Conservation (phyloP, 2,888 invertebrate species). For the Lycaena phlaeas region DNA sequence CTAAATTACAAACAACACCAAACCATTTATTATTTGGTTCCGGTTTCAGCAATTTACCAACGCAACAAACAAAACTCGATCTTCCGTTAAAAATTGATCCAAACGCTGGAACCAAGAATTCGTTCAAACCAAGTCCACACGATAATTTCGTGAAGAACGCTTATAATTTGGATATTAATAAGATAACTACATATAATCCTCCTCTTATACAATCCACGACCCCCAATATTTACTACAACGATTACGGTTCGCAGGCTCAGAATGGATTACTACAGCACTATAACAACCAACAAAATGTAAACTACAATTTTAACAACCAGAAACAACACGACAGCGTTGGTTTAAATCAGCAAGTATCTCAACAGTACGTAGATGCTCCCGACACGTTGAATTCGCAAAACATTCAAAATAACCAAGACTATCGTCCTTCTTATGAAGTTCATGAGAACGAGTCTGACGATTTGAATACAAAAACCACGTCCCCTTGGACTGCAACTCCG, state of each 20-base stretch:
- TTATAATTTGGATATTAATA: slow-evolving; percentile 38
- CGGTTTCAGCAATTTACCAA: slow-evolving; percentile 57
- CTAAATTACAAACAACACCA: slow-evolving; percentile 40
- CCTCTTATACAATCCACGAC: slow-evolving; percentile 40
- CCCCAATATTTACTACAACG: slow-evolving; percentile 34
- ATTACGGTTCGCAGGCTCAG: slow-evolving; percentile 28
- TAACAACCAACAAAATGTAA: slow-evolving; percentile 33
- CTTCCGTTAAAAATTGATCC: slow-evolving; percentile 49
- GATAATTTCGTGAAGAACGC: slow-evolving; percentile 54
- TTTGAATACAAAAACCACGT: slow-evolving; percentile 38
- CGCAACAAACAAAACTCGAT: slow-evolving; percentile 56
- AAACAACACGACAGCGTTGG: slow-evolving; percentile 50
- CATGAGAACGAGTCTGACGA: slow-evolving; percentile 53
- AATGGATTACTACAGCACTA: slow-evolving; percentile 43
- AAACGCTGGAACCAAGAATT: slow-evolving; percentile 40
- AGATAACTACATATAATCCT: slow-evolving; percentile 56
- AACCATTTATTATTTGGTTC: slow-evolving; percentile 50
- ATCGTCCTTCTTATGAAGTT: slow-evolving; percentile 55
- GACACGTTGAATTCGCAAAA: slow-evolving; percentile 28
- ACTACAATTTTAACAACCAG: slow-evolving; percentile 41
- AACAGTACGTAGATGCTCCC: slow-evolving; percentile 41
- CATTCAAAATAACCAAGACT: slow-evolving; percentile 26
- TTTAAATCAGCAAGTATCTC: slow-evolving; percentile 42
- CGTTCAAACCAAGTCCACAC: slow-evolving; percentile 61
- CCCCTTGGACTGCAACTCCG: slow-evolving; percentile 47